Evolutionary conservation across 35 echinoderm and acorn worm species (phyloP).

Genomic region (Heliocidaris erythrogramma): DNA sequence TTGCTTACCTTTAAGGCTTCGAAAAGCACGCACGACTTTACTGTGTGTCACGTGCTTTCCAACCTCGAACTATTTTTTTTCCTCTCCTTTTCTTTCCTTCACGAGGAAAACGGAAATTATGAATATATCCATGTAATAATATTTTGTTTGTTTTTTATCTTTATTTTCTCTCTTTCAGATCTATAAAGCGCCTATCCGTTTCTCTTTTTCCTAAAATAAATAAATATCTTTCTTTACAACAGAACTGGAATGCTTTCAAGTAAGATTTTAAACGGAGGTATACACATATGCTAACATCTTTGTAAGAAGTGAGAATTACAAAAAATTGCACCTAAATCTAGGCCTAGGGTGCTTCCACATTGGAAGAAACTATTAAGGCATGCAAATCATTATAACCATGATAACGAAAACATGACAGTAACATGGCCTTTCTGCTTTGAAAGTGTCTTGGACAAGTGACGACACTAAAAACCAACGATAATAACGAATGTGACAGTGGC

Average conservation of each 20-base stretch:
- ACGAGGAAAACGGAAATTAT: background rate
- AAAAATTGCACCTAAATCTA: conserved; percentile 4
- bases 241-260: background rate
- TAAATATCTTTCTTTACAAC: background rate
- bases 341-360: background rate
- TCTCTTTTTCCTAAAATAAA: background rate
- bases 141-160: no score
- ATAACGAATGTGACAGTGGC: no score
- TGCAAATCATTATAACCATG: background rate
- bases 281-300: background rate
- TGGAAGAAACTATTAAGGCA: background rate
- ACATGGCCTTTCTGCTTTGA: background rate
- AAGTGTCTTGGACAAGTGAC: background rate
- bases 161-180: background rate
- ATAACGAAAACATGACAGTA: background rate
- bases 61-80: background rate
- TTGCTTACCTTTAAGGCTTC: background rate
- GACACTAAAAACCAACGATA: background rate
- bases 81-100: background rate
- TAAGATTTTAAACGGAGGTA: background rate
- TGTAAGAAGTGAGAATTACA: background rate
- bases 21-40: background rate
- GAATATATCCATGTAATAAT: background rate
- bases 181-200: background rate
- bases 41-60: background rate